Percentiles rank a stretch among this genome's conserved stretches.
These are phyloP conservation scores for Platalea minor DNA, from an alignment of 2,797 vertebrate species.

Conservation along the genomic window DNA sequence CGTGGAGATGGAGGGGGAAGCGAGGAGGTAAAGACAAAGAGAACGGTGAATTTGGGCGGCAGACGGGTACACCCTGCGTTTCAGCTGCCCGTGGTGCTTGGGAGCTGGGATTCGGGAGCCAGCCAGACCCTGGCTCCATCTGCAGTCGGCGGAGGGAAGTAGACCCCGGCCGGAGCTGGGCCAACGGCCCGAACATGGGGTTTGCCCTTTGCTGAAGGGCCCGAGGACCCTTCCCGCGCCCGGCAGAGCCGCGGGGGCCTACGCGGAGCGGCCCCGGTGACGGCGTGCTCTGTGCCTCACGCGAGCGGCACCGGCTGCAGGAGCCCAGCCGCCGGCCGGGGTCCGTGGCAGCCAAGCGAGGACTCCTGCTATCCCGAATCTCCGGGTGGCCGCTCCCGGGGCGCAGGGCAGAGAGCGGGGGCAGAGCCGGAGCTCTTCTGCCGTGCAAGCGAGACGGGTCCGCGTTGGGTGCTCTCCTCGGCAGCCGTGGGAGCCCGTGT, in stretches of 20 bases:
- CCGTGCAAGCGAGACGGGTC: neutral
- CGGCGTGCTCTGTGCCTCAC: too few relatives aligned
- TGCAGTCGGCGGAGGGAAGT: conserved; percentile 6
- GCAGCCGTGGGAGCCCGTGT: neutral
- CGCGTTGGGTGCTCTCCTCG: neutral
- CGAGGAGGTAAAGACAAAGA: neutral
- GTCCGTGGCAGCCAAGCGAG: neutral
- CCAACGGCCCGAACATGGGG: accelerated
- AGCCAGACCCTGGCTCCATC: conserved; percentile 51
- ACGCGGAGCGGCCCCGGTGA: neutral
- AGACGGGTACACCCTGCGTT: neutral
- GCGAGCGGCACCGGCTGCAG: accelerated
- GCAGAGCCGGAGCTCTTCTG: neutral
- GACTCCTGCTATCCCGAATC: neutral
- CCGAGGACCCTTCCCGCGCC: accelerated
- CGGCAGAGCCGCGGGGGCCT: neutral
- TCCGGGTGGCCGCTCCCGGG: neutral
- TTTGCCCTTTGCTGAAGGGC: neutral
- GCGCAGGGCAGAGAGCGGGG: neutral
- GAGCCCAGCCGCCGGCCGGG: neutral
- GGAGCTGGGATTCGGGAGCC: neutral
- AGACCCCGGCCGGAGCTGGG: neutral
- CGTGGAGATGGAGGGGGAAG: neutral
- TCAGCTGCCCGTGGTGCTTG: neutral
- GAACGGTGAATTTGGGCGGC: neutral